Evolutionary conservation across 2,797 vertebrate genomes (phyloP).

Genomic region (Salmo trutta): DNA sequence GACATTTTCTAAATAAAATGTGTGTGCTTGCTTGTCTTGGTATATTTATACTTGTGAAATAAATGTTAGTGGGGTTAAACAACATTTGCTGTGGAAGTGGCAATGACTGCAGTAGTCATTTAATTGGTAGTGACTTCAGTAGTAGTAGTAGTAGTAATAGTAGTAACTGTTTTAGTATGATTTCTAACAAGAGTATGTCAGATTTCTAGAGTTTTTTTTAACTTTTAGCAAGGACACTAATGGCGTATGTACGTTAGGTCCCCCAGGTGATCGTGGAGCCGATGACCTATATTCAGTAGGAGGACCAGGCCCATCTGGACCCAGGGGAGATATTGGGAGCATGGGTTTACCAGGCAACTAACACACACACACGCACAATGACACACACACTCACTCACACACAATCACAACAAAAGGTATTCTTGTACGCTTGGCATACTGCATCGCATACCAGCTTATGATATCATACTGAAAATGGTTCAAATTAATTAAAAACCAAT

Average conservation of each 20-base stretch:
- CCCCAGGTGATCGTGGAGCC: conserved; percentile 44
- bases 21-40: too few species aligned
- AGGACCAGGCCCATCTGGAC: conserved; percentile 44
- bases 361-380: background rate
- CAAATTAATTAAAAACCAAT: too few species aligned
- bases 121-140: too few species aligned
- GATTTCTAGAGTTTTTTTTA: too few species aligned
- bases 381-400: background rate
- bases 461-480: too few species aligned
- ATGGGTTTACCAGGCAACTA: conserved; percentile 58
- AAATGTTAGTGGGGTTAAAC: background rate
- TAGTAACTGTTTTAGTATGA: too few species aligned
- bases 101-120: background rate
- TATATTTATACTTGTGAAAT: background rate
- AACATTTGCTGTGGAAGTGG: background rate
- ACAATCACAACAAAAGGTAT: background rate
- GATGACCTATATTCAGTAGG: conserved; percentile 18
- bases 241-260: conserved; percentile 41
- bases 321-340: conserved; percentile 48
- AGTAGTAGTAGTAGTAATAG: too few species aligned
- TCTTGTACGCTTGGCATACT: background rate
- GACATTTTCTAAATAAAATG: too few species aligned
- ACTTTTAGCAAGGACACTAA: too few species aligned
- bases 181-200: too few species aligned
- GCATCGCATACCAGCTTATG: background rate